Evolutionary conservation across 2,797 vertebrate species (phyloP), one percentile per base, ranked within the genome.

Genomic region (Schizopygopsis malacanthus): DNA sequence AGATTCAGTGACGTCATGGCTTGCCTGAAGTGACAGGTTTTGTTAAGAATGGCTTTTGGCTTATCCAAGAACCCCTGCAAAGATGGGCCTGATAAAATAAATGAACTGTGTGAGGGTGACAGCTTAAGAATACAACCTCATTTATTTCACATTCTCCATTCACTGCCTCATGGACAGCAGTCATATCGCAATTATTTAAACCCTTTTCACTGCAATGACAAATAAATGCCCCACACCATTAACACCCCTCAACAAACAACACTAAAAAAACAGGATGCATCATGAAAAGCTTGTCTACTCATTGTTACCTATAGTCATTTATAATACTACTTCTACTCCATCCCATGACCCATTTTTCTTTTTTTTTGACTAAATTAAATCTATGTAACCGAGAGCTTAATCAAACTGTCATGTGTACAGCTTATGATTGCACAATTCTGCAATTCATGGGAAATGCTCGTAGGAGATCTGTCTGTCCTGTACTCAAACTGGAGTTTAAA

Each of bases 11-110:
- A 87, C 80, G 61, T 89, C 88, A 82, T 41, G 93, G 93, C 93
- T 94, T 93, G 93, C 90, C 91, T 43, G 92, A 90, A 91, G 89
- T 93, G 94, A 93, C 94, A 94, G 93, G 91, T 94, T 93, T 93
- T 94, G 91, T 93, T 90, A 93, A 83, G 84, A 92, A 92, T 77
- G 86, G 93, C 91, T 95, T 93, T 94, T 83, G 91, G 92, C 94
- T 94, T 93, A 93, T 92, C 93, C 89, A 92, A 92, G 91, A 91
- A 93, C 91, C 93, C 91, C 90, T 89, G 86, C 91, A 91, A 91
- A 92, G 95, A 95, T 94, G 90, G 91, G 83, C 41, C 25, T 4
- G 94, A 96, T 96, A 94, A 33, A 33, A 33, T 33, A 33, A 33
- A 28, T 28, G 93, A 95, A 93, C 91, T 93, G 90, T 90, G 89